Conservation (phyloP, 2,888 invertebrate genomes). For the Nudaria mundana region DNA sequence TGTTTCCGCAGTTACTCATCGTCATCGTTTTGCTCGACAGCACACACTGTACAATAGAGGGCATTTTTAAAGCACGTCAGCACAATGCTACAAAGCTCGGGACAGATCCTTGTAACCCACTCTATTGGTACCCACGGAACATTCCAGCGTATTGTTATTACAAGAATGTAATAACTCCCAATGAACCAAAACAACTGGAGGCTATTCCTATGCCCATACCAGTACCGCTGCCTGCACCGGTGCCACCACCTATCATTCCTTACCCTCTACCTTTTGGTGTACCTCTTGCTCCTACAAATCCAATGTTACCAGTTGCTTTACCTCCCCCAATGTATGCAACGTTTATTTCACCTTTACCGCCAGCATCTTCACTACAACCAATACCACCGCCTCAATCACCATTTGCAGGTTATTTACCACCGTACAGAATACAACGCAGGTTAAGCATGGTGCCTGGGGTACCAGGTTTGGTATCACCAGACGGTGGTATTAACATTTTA, state of each 20-base stretch:
- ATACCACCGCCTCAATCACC: neutral
- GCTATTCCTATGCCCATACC: conserved; percentile 26
- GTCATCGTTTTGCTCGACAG: conserved; percentile 19
- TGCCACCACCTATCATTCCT: conserved; percentile 14
- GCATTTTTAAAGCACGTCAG: conserved; percentile 15
- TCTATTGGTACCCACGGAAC: conserved; percentile 59
- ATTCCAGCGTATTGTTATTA: conserved; percentile 41
- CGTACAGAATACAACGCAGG: conserved; percentile 5
- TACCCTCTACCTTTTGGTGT: conserved; percentile 33
- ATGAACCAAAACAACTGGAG: conserved; percentile 7
- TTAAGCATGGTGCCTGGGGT: conserved; percentile 58
- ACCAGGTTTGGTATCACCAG: conserved; percentile 51
- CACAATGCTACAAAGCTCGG: conserved; percentile 13
- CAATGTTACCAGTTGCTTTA: conserved; percentile 33
- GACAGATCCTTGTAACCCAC: conserved; percentile 58
- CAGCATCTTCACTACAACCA: neutral
- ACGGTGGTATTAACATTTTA: conserved; percentile 65
- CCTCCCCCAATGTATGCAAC: conserved; percentile 5
- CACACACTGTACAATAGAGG: conserved; percentile 42
- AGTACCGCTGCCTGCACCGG: conserved; percentile 15
- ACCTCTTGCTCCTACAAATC: conserved; percentile 34
- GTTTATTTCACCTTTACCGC: neutral
- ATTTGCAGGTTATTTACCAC: conserved; percentile 7
- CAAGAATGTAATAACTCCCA: conserved; percentile 9
- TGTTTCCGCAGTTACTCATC: conserved; percentile 41